phyloP scores from a whole-genome alignment of 2,113 vertebrate species.

The Kobus ellipsiprymnus region DNA sequence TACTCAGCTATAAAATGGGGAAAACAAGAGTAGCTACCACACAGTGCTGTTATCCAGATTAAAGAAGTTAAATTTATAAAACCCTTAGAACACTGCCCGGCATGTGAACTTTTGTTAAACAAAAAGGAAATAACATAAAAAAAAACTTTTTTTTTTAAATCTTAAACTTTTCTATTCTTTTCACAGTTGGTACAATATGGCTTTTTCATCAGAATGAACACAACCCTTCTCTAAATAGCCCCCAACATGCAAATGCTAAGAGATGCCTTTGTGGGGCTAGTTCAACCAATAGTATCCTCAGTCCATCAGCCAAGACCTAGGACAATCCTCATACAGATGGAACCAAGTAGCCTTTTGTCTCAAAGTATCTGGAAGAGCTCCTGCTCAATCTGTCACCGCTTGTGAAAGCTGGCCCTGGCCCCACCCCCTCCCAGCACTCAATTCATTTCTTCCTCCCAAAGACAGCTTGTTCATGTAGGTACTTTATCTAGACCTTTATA shows the following conservation, averaged over 20 bases:
- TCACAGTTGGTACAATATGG: background rate
- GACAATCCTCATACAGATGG: background rate
- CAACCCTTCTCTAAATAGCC: background rate
- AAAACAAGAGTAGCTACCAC: background rate
- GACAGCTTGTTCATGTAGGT: rapidly evolving
- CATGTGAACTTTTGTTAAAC: background rate
- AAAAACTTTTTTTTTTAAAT: background rate
- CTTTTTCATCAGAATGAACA: conserved; percentile 1
- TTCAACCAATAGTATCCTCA: background rate
- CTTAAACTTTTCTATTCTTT: background rate
- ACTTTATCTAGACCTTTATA: background rate
- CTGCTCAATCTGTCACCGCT: background rate
- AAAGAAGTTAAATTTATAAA: background rate
- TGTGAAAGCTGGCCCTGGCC: background rate
- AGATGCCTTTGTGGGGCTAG: background rate
- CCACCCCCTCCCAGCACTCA: background rate
- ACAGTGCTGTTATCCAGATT: background rate
- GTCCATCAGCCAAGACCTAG: background rate
- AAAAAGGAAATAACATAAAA: background rate
- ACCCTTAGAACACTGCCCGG: background rate
- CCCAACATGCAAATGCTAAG: background rate
- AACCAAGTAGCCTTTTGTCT: background rate
- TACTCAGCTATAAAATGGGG: background rate
- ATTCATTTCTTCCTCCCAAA: background rate
- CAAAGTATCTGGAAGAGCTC: background rate